Percentiles rank a stretch among this genome's conserved stretches.
phyloP scores from a whole-genome alignment of 2,113 vertebrate species.

The Electrona antarctica region DNA sequence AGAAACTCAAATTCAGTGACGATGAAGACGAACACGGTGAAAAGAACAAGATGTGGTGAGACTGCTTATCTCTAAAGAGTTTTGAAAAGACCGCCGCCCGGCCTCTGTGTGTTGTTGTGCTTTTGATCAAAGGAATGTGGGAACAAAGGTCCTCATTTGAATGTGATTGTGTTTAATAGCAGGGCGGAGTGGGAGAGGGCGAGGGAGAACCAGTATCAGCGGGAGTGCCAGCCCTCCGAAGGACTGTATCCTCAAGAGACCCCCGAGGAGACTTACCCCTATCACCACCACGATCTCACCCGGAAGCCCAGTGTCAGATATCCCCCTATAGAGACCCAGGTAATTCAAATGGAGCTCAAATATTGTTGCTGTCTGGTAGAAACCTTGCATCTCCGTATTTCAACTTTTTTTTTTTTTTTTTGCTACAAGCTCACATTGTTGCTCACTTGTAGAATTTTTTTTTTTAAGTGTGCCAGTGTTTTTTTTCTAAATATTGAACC shows the following conservation, averaged over 20 bases:
- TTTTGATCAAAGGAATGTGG: not conserved
- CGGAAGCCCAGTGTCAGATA: conserved; percentile 86
- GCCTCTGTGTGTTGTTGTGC: not conserved
- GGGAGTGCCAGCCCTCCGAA: conserved; percentile 86
- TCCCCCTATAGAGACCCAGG: conserved; percentile 82
- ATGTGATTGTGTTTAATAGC: not conserved
- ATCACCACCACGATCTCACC: conserved; percentile 77
- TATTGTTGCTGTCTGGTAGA: too few species aligned
- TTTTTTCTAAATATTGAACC: too few species aligned
- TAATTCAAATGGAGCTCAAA: conserved; percentile 49
- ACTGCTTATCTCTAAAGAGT: not conserved
- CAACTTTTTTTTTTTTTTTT: too few species aligned
- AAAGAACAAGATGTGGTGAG: conserved; percentile 89
- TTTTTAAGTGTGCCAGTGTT: too few species aligned
- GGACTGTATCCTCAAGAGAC: conserved; percentile 80
- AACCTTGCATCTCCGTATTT: too few species aligned
- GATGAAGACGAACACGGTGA: conserved; percentile 92
- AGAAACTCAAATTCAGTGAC: conserved; percentile 97
- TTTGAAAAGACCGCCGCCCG: not conserved
- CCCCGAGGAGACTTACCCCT: conserved; percentile 79
- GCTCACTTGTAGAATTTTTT: too few species aligned
- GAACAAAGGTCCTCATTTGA: conserved; percentile 6
- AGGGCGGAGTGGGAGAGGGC: conserved; percentile 89
- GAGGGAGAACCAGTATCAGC: conserved; percentile 82
- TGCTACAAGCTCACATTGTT: too few species aligned